Base-by-base conservation (phyloP, 2,888 invertebrate genomes). In the Macrophya alboannulata region DNA sequence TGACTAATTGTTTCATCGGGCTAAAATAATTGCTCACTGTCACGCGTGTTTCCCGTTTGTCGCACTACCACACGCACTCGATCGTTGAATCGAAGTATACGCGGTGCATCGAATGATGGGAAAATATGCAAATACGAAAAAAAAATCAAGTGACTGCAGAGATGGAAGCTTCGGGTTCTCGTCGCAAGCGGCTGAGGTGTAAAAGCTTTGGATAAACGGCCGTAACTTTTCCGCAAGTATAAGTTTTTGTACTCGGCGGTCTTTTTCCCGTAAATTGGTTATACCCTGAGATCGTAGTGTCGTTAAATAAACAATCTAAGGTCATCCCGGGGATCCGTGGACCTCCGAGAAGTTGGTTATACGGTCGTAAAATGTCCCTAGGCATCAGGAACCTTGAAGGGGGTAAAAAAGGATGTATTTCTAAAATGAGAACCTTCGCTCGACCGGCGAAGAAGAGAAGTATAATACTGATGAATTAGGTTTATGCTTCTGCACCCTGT, bases 1-100 rank as follows among this genome's bases (percentile, higher is more conserved):
- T 88, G 89, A 88, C 89, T 91, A 90, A 91, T 91, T 90, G 91
- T 91, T 91, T 91, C 91, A 89, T 90, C 90, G 89, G 86, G 87
- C 84, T 88, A 89, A 89, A 90, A 90, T 90, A 91, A 90, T 89
- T 88, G 89, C 88, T 71, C 84, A 84, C 62, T 87, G 90, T 91
- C 90, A 90, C 91, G 91, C 90, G 89, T 87, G 15, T 15, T 1
- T 31, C 21, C 17, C 43, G 10, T 12, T 59, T n/a, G 72, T 62
- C 65, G 25, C 9, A 17, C 15, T 17, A 40, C 15, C 62, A 10
- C 21, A 62, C 62, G 12, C n/a, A 37, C 51, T 37, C 40, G 71
- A 37, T 62, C 62, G 25, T 21, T 25, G 8, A 25, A 62, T 10
- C 21, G 31, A n/a, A n/a, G 40, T 72, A 21, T 72, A 9, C 68